These are phyloP conservation scores for Premnoplex brunnescens DNA, from an alignment of 2,797 vertebrate species.

Conservation along the genomic window DNA sequence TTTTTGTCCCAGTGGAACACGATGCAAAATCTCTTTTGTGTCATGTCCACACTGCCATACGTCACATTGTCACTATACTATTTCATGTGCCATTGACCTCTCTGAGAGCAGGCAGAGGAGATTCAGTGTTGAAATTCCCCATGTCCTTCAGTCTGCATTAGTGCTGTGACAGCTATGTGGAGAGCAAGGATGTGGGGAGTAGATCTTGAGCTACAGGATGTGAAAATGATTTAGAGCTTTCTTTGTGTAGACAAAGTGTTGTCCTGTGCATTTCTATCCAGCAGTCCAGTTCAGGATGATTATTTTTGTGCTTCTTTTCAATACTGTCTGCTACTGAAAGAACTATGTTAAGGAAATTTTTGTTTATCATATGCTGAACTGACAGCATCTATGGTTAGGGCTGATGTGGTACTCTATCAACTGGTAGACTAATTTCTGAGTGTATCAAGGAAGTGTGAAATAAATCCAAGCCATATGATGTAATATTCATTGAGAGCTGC, in stretches of 20 bases:
- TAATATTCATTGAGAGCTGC: background rate
- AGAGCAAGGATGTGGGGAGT: background rate
- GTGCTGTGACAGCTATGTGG: background rate
- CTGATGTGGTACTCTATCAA: background rate
- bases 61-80: accelerated
- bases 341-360: background rate
- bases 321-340: background rate
- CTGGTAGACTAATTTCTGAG: background rate
- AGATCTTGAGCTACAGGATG: background rate
- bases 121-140: background rate
- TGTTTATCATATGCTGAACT: background rate
- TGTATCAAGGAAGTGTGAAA: background rate
- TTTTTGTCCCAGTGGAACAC: background rate
- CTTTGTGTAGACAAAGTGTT: background rate
- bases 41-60: accelerated
- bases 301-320: background rate
- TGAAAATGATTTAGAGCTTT: background rate
- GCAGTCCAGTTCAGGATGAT: background rate
- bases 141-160: accelerated
- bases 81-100: background rate
- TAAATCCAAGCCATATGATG: background rate
- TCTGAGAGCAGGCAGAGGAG: background rate
- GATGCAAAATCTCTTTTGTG: background rate
- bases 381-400: background rate
- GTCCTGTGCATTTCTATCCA: accelerated